Evolutionary conservation across 2,888 invertebrate genomes (phyloP), one percentile per base, ranked within the genome.

Genomic region (Bugulina stolonifera): DNA sequence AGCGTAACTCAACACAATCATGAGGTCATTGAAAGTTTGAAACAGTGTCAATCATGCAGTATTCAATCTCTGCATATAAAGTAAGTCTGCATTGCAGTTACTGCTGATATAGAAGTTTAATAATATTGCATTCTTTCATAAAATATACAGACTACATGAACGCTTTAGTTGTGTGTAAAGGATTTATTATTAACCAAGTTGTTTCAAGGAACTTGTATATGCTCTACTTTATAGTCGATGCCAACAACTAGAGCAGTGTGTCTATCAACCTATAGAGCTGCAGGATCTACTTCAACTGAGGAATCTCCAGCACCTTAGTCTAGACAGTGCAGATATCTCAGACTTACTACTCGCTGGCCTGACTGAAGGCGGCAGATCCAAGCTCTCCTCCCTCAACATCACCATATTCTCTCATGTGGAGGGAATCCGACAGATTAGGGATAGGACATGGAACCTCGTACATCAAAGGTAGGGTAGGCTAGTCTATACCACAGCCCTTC

Each of bases 151-250:
- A n/a, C n/a, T n/a, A n/a, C n/a, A n/a, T n/a, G n/a, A n/a, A n/a
- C n/a, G n/a, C n/a, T n/a, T n/a, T n/a, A n/a, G n/a, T n/a, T n/a
- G n/a, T n/a, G n/a, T n/a, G n/a, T n/a, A n/a, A n/a, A n/a, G n/a
- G n/a, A n/a, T n/a, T n/a, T n/a, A n/a, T n/a, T n/a, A n/a, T n/a
- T n/a, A n/a, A n/a, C n/a, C n/a, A n/a, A n/a, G n/a, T n/a, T n/a
- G n/a, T n/a, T n/a, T n/a, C n/a, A n/a, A n/a, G n/a, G n/a, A n/a
- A n/a, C n/a, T n/a, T n/a, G n/a, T n/a, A n/a, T n/a, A n/a, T n/a
- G n/a, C n/a, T n/a, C n/a, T n/a, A n/a, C n/a, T n/a, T 64, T 64
- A 18, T n/a, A 64, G 64, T 32, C 64, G 64, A 14, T 64, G 64
- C 27, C 32, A 64, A 32, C 10, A 27, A 64, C 32, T 32, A 25